Base-by-base conservation (phyloP, 2,888 invertebrate species). In the Andrena camellia region DNA sequence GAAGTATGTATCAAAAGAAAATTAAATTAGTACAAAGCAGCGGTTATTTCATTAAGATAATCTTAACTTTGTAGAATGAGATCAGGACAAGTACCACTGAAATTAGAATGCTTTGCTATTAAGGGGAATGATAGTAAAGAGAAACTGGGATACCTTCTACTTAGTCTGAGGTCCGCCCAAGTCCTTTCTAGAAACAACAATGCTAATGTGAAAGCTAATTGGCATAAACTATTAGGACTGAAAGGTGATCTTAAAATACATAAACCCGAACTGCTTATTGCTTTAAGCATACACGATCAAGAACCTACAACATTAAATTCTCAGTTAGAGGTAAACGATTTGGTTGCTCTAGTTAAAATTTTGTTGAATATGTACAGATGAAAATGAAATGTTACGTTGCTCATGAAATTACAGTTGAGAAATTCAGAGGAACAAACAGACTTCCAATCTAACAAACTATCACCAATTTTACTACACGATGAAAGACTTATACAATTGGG, bases 81-180 rank as follows among this genome's bases (percentile, higher is more conserved):
- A 89, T 96, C 96, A 0, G 96, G 96, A 69, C 97, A 97, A 94
- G 95, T 96, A 0, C 97, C 97, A 0, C 94, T 97, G 33, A 96
- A 97, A 92, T 94, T 97, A 62, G 97, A 97, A 92, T 97, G 97
- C 80, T 96, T 95, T 86, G 94, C 95, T 33, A 94, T 95, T 66
- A 95, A 95, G 54, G 94, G 95, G 0, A 95, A 95, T 63, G 95
- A 95, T 0, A 93, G 94, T n/a, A 95, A 95, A 81, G 96, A 96
- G 83, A 95, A 96, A 90, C 94, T 97, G 64, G 97, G 97, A 2
- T 97, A 96, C 82, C 92, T 97, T 60, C 92, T 97, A 10, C 91
- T 97, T 8, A 97, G 96, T 69, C 93, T 97, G 26, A 95, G 97
- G 6, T 96, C 96, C 63, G 96, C 97, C 0, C 96, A 96, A 87